These are phyloP conservation scores for Grallaria varia DNA, from an alignment of 2,113 vertebrate species.

Conservation along the genomic window DNA sequence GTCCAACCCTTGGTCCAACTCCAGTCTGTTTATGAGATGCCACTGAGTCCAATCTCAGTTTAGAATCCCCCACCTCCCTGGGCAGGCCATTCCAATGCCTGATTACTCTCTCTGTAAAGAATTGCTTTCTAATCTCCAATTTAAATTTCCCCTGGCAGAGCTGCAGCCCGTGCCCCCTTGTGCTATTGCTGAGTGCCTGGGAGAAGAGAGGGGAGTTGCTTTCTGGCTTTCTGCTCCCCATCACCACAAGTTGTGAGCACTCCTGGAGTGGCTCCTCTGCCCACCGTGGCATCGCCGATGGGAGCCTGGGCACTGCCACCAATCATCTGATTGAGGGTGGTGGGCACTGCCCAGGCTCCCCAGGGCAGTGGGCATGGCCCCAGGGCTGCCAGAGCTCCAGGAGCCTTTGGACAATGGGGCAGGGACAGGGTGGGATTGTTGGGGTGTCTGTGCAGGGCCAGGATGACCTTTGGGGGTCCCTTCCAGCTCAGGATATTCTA, in stretches of 20 bases:
- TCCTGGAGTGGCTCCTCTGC: neutral
- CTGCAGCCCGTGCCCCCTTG: no score
- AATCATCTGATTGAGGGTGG: no score
- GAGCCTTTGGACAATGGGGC: neutral
- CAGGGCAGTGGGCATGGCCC: neutral
- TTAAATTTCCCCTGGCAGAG: no score
- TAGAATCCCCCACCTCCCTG: no score
- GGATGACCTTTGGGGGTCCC: neutral
- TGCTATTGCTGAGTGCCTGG: no score
- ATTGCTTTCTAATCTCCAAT: no score
- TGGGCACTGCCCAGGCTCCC: neutral
- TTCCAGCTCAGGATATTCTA: neutral
- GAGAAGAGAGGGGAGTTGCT: neutral
- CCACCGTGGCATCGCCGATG: accelerated
- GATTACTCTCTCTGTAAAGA: no score
- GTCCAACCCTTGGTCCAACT: no score
- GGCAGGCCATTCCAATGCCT: no score
- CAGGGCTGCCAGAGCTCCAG: neutral
- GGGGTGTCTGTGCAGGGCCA: neutral
- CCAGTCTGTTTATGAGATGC: no score
- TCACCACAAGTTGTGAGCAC: neutral
- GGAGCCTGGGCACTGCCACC: neutral
- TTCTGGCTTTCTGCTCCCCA: neutral
- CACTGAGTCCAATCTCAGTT: no score
- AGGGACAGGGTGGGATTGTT: neutral